These are phyloP conservation scores for Corythornis leucogaster DNA, from an alignment of 2,797 vertebrate species.

Conservation along the genomic window DNA sequence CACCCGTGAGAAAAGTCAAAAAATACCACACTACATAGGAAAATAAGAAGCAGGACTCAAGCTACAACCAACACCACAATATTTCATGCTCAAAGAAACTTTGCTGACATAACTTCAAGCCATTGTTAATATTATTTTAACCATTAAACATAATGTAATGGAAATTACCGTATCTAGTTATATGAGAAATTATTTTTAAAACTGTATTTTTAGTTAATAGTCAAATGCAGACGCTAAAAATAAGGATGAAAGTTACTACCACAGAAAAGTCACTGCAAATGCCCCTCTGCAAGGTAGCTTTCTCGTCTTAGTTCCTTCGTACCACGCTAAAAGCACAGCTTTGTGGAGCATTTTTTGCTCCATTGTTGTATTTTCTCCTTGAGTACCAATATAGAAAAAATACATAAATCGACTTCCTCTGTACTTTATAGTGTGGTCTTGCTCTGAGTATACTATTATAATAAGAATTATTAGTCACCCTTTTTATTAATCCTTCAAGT, in stretches of 20 bases:
- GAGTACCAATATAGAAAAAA: neutral
- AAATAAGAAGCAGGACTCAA: neutral
- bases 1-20: fast-evolving
- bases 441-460: neutral
- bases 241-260: neutral
- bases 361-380: neutral
- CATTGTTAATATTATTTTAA: neutral
- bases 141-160: neutral
- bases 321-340: neutral
- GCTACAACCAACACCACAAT: neutral
- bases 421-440: neutral
- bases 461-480: neutral
- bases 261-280: neutral
- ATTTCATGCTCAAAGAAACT: neutral
- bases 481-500: neutral
- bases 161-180: neutral
- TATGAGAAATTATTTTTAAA: neutral
- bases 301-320: neutral
- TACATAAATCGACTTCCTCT: neutral
- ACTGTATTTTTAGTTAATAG: neutral
- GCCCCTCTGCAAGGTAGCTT: neutral
- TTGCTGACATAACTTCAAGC: neutral
- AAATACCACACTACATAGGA: neutral
- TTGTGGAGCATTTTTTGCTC: neutral
- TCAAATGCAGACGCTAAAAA: neutral